Conservation (phyloP, 2,888 invertebrate genomes). For the Polydrusus tereticollis region DNA sequence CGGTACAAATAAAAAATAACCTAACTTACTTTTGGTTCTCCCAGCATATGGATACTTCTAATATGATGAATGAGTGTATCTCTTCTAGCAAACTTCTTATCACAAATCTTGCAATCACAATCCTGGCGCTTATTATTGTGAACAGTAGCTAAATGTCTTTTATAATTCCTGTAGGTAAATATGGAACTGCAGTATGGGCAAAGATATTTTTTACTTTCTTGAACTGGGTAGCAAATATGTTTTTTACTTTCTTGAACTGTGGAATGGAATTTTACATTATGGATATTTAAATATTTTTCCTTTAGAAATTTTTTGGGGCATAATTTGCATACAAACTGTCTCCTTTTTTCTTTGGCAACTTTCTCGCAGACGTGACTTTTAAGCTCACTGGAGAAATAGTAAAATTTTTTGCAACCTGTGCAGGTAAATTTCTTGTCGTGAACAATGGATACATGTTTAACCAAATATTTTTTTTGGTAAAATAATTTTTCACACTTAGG, state of each 20-base stretch:
- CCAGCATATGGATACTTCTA: constrained; percentile 58
- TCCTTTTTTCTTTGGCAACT: constrained; percentile 51
- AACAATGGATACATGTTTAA: constrained; percentile 64
- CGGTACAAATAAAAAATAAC: not conserved
- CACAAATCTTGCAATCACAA: constrained; percentile 56
- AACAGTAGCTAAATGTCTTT: constrained; percentile 62
- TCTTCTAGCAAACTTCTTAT: constrained; percentile 51
- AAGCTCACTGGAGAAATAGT: constrained; percentile 55
- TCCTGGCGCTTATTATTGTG: constrained; percentile 58
- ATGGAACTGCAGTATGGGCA: constrained; percentile 37
- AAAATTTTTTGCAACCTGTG: constrained; percentile 56
- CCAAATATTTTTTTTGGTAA: constrained; percentile 66
- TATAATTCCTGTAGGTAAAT: constrained; percentile 45
- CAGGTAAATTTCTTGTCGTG: constrained; percentile 60
- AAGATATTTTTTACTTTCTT: constrained; percentile 31
- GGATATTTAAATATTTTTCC: constrained; percentile 56
- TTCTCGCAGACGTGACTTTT: constrained; percentile 57
- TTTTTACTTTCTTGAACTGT: constrained; percentile 27
- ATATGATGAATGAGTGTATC: constrained; percentile 62
- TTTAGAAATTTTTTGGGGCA: constrained; percentile 59
- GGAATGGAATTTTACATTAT: constrained; percentile 56
- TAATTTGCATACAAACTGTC: constrained; percentile 56
- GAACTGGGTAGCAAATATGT: constrained; percentile 33
- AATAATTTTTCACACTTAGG: constrained; percentile 63
- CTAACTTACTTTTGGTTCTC: constrained; percentile 38